Evolutionary conservation across 1,140 invertebrate genomes (phyloP), one percentile per base, ranked within the genome.

Genomic region (Scaptomyza pallida): DNA sequence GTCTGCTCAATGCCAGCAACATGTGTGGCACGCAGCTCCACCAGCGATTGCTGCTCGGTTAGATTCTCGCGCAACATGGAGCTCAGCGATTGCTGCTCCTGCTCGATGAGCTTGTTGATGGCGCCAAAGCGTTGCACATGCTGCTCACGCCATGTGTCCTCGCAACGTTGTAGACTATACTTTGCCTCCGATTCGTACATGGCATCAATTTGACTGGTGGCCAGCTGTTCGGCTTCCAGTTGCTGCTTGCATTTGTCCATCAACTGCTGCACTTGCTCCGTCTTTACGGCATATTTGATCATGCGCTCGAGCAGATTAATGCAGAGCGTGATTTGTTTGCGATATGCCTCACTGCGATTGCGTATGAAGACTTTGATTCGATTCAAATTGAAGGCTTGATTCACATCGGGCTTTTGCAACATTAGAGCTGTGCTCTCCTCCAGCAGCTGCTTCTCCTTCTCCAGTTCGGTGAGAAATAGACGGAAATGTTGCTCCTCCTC

Each of bases 171-270:
- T 9, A 91, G 41, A 13, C 54, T 78, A 17, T 70, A 65, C 56
- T 91, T 91, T 0, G 90, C 90, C 62, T 91, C 91, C 0, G 91
- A 91, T 48, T 91, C 91, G 70, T 91, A 91, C 91, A 91, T 90
- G 35, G 62, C 54, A n/a, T 91, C 90, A 16, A 91, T 82, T 44
- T 90, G 69, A 6, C 52, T 8, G 13, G 59, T 54, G 5, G 74
- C 82, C n/a, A 73, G 9, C 0, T 41, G 6, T 21, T 91, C 90
- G 3, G 13, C 2, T n/a, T 90, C 75, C 40, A 81, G 40, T 41
- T 91, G 63, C 1, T 54, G 10, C 15, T 79, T 63, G 52, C 81
- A 89, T 41, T 86, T 77, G 0, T 69, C 13, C 0, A 78, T 50
- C 5, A 90, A 47, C 0, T 51, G 2, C n/a, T 79, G 45, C 17